Percentiles rank a stretch among this genome's conserved stretches.
phyloP scores from a whole-genome alignment of 2,888 invertebrate species.

The Cynaeus angustus region DNA sequence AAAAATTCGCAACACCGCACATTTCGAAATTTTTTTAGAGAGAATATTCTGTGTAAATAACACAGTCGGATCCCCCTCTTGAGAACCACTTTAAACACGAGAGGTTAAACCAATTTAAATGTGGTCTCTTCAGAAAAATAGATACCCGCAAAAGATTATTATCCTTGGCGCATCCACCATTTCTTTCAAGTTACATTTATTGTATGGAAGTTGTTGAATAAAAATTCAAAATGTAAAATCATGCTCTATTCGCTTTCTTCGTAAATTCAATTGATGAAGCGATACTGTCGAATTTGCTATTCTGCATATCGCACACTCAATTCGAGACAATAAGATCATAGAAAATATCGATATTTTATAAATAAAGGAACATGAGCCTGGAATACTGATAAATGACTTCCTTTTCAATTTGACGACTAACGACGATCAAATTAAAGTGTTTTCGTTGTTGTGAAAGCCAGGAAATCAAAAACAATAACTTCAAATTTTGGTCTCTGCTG shows the following conservation, averaged over 20 bases:
- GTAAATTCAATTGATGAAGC: slow-evolving; percentile 47
- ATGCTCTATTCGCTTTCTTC: slow-evolving; percentile 19
- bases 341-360: slow-evolving; percentile 42
- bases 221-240: slow-evolving; percentile 24
- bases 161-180: slow-evolving; percentile 5
- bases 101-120: neutral
- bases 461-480: neutral
- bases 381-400: slow-evolving; percentile 46
- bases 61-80: neutral
- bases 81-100: neutral
- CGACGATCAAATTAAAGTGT: slow-evolving; percentile 40
- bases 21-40: neutral
- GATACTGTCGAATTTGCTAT: slow-evolving; percentile 44
- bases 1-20: neutral
- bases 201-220: slow-evolving; percentile 1
- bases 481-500: too few species aligned
- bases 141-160: neutral
- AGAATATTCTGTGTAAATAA: slow-evolving; percentile 2
- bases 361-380: slow-evolving; percentile 45
- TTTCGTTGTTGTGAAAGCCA: slow-evolving; percentile 7
- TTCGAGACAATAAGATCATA: slow-evolving; percentile 32
- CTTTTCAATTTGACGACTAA: slow-evolving; percentile 19
- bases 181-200: neutral
- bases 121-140: neutral
- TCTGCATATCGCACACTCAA: slow-evolving; percentile 27